Evolutionary conservation across 2,888 invertebrate species (phyloP).

Genomic region (Artemia sinica): DNA sequence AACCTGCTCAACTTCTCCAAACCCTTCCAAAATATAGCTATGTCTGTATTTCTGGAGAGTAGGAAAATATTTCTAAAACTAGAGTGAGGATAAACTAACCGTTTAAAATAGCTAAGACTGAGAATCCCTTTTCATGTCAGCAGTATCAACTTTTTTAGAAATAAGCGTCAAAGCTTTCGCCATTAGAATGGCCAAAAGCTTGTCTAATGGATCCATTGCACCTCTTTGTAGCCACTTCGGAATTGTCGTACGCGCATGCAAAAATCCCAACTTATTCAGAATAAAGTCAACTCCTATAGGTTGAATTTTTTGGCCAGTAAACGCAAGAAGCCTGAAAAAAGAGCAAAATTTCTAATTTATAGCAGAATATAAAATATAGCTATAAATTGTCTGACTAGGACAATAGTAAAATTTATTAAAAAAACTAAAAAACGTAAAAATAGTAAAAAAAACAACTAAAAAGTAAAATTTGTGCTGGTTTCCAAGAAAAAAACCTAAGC

Average conservation of each 20-base stretch:
- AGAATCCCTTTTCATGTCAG: neutral
- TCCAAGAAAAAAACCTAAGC: neutral
- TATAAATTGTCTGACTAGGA: too few relatives aligned
- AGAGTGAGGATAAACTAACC: too few relatives aligned
- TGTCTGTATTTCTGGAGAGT: too few relatives aligned
- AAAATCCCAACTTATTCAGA: conserved; percentile 87
- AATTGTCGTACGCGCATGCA: conserved; percentile 91
- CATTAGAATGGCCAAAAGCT: conserved; percentile 56
- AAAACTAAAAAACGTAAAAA: neutral
- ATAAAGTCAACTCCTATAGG: conserved; percentile 97
- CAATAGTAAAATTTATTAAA: too few relatives aligned
- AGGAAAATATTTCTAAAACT: too few relatives aligned
- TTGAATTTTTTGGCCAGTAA: conserved; percentile 91
- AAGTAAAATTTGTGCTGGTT: conserved; percentile 9
- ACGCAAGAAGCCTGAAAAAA: conserved; percentile 46
- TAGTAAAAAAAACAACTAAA: conserved; percentile 3
- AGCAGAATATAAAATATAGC: too few relatives aligned
- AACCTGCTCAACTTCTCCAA: too few relatives aligned
- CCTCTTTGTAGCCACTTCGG: conserved; percentile 99
- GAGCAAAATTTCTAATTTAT: neutral
- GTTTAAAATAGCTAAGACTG: too few relatives aligned
- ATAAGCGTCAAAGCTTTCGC: conserved; percentile 25
- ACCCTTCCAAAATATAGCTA: too few relatives aligned
- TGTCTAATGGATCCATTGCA: conserved; percentile 91
- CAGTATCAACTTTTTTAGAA: neutral